Conservation (phyloP, 2,888 invertebrate genomes). For the Xestia rhomboidea region DNA sequence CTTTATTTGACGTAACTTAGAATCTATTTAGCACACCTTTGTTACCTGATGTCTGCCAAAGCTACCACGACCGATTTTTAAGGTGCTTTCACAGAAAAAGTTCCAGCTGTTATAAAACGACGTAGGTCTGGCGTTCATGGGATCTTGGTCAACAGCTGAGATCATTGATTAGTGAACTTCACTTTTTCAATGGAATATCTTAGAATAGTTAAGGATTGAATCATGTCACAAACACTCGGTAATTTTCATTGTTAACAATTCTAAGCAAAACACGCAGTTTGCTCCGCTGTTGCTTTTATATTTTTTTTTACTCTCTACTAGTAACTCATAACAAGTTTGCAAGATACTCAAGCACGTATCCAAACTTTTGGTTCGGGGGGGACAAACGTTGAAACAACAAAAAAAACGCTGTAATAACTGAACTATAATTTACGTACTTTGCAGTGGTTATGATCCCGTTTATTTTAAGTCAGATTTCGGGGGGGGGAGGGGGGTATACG, state of each 20-base stretch:
- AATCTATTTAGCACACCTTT: no score
- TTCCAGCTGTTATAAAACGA: not conserved
- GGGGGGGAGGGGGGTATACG: no score
- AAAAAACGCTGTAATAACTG: no score
- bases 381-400: no score
- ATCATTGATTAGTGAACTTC: slow-evolving; percentile 6
- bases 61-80: no score
- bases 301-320: slow-evolving; percentile 1
- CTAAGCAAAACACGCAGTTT: not conserved
- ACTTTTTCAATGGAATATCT: slow-evolving; percentile 9
- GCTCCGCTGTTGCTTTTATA: slow-evolving; percentile 15
- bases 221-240: slow-evolving; percentile 14
- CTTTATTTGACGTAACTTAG: no score
- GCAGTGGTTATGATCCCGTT: no score
- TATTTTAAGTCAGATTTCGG: no score
- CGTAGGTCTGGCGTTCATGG: not conserved
- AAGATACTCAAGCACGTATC: no score
- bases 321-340: not conserved
- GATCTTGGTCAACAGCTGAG: not conserved
- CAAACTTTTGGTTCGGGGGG: no score
- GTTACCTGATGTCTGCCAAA: no score
- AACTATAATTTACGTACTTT: no score
- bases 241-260: slow-evolving; percentile 18
- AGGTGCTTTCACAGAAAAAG: not conserved
- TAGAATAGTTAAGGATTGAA: slow-evolving; percentile 5